A percentile compares a stretch with the other conserved stretches of the same genome.
These are phyloP conservation scores for Odontothrips loti DNA, from an alignment of 2,888 invertebrate genomes.

Conservation along the genomic window DNA sequence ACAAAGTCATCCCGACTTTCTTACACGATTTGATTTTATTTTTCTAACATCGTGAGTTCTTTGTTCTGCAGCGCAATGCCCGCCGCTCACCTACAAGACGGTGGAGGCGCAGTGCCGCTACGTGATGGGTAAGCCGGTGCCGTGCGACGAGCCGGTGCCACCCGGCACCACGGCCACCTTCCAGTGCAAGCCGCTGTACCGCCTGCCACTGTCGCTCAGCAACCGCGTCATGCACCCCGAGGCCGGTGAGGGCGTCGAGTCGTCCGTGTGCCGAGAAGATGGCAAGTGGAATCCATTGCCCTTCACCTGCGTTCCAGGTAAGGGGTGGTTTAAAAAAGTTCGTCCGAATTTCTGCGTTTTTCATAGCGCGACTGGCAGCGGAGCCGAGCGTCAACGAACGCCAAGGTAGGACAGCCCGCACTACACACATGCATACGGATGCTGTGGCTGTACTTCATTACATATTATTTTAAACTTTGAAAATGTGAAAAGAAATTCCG, in stretches of 20 bases:
- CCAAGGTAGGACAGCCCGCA: too few species aligned
- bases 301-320: slow-evolving; percentile 1
- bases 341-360: too few species aligned
- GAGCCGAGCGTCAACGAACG: too few species aligned
- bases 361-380: too few species aligned
- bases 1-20: too few species aligned
- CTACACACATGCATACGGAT: too few species aligned
- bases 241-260: background rate
- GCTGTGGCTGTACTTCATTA: too few species aligned
- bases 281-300: background rate
- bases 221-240: background rate
- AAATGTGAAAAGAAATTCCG: too few species aligned
- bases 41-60: too few species aligned
- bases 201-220: background rate
- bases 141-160: background rate
- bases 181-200: background rate
- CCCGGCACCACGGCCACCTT: slow-evolving; percentile 10
- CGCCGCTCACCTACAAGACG: background rate
- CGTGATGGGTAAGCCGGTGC: background rate
- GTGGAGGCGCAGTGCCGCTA: slow-evolving; percentile 5
- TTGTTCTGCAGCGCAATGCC: background rate
- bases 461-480: too few species aligned
- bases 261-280: background rate
- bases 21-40: too few species aligned
- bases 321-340: background rate